Conservation (phyloP, 2,797 vertebrate genomes). For the Arnoldichthys spilopterus region DNA sequence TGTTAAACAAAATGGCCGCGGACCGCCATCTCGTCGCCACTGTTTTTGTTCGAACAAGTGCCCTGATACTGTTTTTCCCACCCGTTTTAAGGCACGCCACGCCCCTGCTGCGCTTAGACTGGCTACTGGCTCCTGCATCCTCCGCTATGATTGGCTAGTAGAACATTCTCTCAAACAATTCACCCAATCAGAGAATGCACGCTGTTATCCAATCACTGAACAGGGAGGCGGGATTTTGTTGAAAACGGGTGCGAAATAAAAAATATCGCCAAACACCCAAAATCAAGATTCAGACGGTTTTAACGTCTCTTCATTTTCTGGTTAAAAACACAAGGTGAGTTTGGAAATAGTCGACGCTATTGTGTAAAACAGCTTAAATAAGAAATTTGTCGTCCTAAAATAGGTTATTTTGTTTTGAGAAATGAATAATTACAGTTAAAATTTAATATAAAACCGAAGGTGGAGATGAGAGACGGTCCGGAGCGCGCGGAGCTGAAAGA, state of each 20-base stretch:
- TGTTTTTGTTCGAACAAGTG: background rate
- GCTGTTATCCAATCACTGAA: accelerated
- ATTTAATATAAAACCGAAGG: background rate
- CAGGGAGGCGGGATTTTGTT: background rate
- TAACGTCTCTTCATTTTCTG: constrained; percentile 27
- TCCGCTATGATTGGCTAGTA: background rate
- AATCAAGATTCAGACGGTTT: constrained; percentile 27
- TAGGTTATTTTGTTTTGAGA: background rate
- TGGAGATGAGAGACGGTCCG: background rate
- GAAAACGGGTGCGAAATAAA: constrained; percentile 18
- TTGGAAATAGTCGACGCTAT: background rate
- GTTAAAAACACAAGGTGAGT: constrained; percentile 33
- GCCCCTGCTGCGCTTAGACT: background rate
- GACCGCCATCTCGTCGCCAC: constrained; percentile 33
- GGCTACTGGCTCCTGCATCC: background rate
- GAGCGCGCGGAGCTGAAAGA: background rate
- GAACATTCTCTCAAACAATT: background rate
- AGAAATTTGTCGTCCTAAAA: background rate
- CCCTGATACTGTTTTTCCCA: background rate
- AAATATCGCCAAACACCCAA: constrained; percentile 21
- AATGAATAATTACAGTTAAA: background rate
- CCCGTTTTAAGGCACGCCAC: background rate
- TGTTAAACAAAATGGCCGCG: constrained; percentile 17
- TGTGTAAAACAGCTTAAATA: background rate
- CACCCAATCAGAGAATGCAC: background rate